Base-by-base conservation (phyloP, 2,797 vertebrate species). In the Neosalanx taihuensis region DNA sequence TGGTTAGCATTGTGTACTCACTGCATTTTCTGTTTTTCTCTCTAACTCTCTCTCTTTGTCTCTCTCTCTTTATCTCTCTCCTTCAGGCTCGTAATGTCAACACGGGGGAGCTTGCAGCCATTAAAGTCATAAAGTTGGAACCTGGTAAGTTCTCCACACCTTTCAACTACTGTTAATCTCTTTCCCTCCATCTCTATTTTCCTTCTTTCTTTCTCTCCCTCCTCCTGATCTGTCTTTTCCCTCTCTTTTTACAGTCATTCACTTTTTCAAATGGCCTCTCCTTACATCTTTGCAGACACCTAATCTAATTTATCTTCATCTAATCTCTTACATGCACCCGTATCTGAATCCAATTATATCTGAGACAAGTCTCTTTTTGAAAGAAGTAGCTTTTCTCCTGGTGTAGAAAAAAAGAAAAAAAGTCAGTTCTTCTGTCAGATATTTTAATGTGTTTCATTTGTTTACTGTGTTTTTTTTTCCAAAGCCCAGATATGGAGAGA, bases 71-170 rank as follows among this genome's bases (percentile, higher is more conserved):
- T 69, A 29, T 60, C 33, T 58, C 18, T 18, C 31, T 20, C 15
- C 20, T 59, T n/a, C 84, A 99, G 97, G 97, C 97, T 85, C 94
- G 96, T 77, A 99, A 99, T 92, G 96, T 99, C 88, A 98, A 95
- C 94, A 98, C 97, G 60, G 94, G 96, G 87, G 97, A 99, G 87
- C 92, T 99, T 91, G 95, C 97, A 81, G 97, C 96, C 79, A 99
- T 99, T 92, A 99, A 99, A 95, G 97, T 99, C 90, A 99, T 99
- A 92, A 98, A 99, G 89, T 92, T 99, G 92, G 97, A 99, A 91
- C 97, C 97, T 85, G 96, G 97, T 98, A 92, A 95, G 86, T 35
- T 18, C 35, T 46, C 59, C 1, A 33, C 20, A 17, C 18, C 31
- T n/a, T 26, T 33, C 35, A 20, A 20, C 17, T 59, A 30, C 69